A percentile compares a stretch with the other conserved stretches of the same genome.
Evolutionary conservation across 2,888 invertebrate species (phyloP).

Genomic region (Perithous albicinctus): DNA sequence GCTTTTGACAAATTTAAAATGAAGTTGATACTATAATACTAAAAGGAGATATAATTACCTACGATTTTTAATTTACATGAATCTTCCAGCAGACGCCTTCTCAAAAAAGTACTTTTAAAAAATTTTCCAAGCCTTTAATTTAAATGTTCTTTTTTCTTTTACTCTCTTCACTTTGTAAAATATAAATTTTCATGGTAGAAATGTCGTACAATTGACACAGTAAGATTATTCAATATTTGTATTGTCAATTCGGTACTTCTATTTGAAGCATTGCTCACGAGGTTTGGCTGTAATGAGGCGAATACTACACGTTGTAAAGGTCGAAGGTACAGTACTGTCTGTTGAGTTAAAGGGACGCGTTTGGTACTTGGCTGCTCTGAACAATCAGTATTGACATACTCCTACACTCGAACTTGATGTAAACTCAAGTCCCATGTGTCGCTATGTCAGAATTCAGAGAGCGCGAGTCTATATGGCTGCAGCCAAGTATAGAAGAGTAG

Average conservation of each 20-base stretch:
- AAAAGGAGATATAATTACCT: no score
- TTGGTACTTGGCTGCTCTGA: conserved; percentile 11
- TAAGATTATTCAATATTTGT: neutral
- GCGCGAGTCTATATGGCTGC: neutral
- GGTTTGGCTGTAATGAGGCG: neutral
- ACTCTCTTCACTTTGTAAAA: neutral
- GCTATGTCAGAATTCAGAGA: neutral
- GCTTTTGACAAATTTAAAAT: no score
- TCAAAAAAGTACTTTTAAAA: neutral
- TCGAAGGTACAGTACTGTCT: neutral
- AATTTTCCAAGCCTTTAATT: neutral
- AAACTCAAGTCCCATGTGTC: neutral
- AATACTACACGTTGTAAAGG: neutral
- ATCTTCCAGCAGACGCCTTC: no score
- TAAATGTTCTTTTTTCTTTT: neutral
- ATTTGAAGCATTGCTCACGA: neutral
- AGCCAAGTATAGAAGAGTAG: neutral
- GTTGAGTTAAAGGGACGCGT: neutral
- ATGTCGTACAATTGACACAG: neutral
- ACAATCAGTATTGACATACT: neutral
- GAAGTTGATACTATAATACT: no score
- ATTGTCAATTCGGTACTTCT: neutral
- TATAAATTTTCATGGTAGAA: neutral
- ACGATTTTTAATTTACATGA: no score
- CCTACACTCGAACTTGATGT: conserved; percentile 22